These are phyloP conservation scores for Maconellicoccus hirsutus DNA, from an alignment of 1,140 invertebrate genomes.

Conservation along the genomic window DNA sequence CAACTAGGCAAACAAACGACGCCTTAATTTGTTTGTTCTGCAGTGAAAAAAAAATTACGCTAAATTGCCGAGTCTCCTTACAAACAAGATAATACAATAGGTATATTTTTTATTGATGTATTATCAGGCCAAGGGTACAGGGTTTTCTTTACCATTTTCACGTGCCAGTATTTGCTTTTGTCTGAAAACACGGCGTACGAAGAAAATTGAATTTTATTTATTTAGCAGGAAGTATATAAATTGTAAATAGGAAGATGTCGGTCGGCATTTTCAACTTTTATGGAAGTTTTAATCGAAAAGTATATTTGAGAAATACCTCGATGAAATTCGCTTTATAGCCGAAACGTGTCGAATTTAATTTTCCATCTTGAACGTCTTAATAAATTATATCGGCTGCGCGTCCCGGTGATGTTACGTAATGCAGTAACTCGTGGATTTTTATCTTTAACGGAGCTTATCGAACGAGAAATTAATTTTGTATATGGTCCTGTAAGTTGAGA, in stretches of 20 bases:
- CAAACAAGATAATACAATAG: too few relatives aligned
- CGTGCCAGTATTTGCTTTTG: not conserved
- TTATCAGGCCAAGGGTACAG: too few relatives aligned
- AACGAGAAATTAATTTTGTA: too few relatives aligned
- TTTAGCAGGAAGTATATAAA: not conserved
- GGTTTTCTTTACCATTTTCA: not conserved
- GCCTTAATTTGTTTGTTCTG: too few relatives aligned
- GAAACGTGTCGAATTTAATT: constrained; percentile 9
- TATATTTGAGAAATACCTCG: not conserved
- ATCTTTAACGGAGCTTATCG: too few relatives aligned
- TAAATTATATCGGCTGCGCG: not conserved
- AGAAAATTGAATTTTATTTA: constrained; percentile 6
- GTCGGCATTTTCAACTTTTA: not conserved
- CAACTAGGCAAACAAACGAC: too few relatives aligned
- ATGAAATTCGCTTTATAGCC: constrained; percentile 8
- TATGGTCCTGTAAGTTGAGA: too few relatives aligned
- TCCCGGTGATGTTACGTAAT: too few relatives aligned
- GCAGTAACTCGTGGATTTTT: too few relatives aligned
- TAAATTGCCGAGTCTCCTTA: too few relatives aligned
- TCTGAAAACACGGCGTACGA: not conserved
- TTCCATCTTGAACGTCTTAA: not conserved
- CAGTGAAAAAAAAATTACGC: too few relatives aligned
- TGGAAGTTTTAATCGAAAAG: not conserved
- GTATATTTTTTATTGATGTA: too few relatives aligned
- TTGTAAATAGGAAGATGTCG: not conserved